Percentiles rank a stretch among this genome's conserved stretches.
These are phyloP conservation scores for Leptonema lineaticorne DNA, from an alignment of 1,140 invertebrate genomes.

Conservation along the genomic window DNA sequence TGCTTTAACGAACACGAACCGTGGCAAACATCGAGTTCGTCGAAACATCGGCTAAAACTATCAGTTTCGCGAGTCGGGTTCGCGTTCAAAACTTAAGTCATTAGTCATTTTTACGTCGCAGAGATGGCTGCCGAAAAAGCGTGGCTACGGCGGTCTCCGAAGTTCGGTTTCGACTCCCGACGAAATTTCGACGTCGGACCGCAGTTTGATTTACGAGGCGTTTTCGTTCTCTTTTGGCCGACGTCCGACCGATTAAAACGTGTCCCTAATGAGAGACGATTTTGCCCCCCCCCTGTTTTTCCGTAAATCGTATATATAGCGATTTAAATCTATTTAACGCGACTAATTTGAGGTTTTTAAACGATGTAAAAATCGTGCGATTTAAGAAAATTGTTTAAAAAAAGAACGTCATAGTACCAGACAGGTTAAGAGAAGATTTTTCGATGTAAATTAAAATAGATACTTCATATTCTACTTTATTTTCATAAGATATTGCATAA, in stretches of 20 bases:
- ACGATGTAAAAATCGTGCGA: no score
- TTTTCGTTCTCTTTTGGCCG: constrained; percentile 27
- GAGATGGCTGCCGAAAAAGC: constrained; percentile 23
- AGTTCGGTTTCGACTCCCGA: constrained; percentile 19
- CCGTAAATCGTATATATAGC: no score
- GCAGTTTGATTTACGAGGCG: constrained; percentile 35
- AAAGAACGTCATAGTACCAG: no score
- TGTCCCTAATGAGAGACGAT: constrained; percentile 35
- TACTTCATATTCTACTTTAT: no score
- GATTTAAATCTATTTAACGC: no score
- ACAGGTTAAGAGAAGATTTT: no score
- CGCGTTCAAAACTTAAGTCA: constrained; percentile 33
- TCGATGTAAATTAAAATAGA: no score
- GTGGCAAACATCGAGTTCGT: background rate
- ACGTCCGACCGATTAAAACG: constrained; percentile 32
- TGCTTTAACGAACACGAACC: no score
- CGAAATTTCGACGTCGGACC: constrained; percentile 23
- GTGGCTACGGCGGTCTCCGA: constrained; percentile 14
- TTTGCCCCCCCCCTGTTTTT: no score
- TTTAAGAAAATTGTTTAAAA: no score
- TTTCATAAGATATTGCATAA: no score
- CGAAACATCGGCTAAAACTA: background rate
- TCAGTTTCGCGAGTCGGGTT: background rate
- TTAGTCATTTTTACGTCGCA: constrained; percentile 37
- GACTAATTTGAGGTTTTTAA: no score